These are phyloP conservation scores for Serinus canaria DNA, from an alignment of 2,113 vertebrate species.

Conservation along the genomic window DNA sequence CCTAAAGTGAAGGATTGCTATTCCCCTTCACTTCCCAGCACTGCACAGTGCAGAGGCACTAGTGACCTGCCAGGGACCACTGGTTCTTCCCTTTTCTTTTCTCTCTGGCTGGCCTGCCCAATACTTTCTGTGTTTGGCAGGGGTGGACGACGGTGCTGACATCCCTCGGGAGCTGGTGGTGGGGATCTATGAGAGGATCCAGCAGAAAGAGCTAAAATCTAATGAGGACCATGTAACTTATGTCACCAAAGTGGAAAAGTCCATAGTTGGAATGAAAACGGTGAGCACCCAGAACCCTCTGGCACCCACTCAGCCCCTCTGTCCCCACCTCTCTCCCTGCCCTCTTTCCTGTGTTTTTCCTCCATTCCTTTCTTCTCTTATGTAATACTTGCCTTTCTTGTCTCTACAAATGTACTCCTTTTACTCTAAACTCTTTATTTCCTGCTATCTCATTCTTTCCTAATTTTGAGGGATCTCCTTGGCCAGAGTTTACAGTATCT, in stretches of 20 bases:
- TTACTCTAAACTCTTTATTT: neutral
- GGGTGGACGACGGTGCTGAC: slow-evolving; percentile 96
- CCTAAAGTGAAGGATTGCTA: neutral
- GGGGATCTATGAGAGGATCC: slow-evolving; percentile 97
- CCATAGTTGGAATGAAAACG: slow-evolving; percentile 96
- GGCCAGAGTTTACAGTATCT: neutral
- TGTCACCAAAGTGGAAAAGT: slow-evolving; percentile 97
- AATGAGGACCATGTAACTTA: slow-evolving; percentile 98
- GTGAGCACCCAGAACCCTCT: slow-evolving; percentile 72
- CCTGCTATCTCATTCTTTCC: neutral
- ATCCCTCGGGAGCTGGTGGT: slow-evolving; percentile 96
- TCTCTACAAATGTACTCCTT: neutral
- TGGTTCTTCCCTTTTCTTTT: neutral
- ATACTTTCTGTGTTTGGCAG: slow-evolving; percentile 58
- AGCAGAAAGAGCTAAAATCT: slow-evolving; percentile 94
- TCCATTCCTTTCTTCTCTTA: neutral
- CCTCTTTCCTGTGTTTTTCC: neutral
- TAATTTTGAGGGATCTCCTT: neutral
- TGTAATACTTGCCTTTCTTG: neutral
- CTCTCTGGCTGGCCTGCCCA: neutral
- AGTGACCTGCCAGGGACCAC: neutral
- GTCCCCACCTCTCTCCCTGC: neutral
- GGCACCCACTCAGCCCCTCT: neutral
- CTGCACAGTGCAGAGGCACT: neutral
- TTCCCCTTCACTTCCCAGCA: neutral